Evolutionary conservation across 2,888 invertebrate species (phyloP).

Genomic region (Aphrophora alni): DNA sequence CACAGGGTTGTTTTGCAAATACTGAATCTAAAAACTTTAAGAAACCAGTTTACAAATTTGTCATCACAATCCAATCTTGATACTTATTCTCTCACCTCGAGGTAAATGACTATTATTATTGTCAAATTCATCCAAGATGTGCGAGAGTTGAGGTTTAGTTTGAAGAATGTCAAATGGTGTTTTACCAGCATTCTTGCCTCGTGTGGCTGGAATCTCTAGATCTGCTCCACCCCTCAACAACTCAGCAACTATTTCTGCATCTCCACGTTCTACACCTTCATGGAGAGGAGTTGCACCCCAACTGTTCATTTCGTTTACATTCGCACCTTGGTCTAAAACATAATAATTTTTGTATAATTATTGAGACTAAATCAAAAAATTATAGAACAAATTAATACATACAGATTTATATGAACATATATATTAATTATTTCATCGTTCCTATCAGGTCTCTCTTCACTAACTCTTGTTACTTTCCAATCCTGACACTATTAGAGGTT

Average conservation of each 20-base stretch:
- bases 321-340: constrained; percentile 62
- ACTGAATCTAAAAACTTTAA: no score
- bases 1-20: no score
- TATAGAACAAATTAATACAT: neutral
- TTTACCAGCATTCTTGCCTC: constrained; percentile 54
- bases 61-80: no score
- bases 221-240: constrained; percentile 65
- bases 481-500: no score
- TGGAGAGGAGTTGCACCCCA: constrained; percentile 67
- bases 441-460: no score
- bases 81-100: neutral
- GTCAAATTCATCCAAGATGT: constrained; percentile 20
- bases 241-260: constrained; percentile 62
- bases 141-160: constrained; percentile 30
- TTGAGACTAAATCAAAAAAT: neutral
- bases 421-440: no score
- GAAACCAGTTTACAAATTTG: no score
- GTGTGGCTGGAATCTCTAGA: constrained; percentile 59
- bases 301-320: constrained; percentile 64
- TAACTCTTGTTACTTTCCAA: no score
- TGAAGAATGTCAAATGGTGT: constrained; percentile 37
- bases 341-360: no score
- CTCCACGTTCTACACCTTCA: constrained; percentile 65
- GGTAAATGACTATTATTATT: constrained; percentile 15
- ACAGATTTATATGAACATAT: neutral